These are phyloP conservation scores for Parotocinclus haroldoi DNA, from an alignment of 2,797 vertebrate genomes.

Conservation along the genomic window DNA sequence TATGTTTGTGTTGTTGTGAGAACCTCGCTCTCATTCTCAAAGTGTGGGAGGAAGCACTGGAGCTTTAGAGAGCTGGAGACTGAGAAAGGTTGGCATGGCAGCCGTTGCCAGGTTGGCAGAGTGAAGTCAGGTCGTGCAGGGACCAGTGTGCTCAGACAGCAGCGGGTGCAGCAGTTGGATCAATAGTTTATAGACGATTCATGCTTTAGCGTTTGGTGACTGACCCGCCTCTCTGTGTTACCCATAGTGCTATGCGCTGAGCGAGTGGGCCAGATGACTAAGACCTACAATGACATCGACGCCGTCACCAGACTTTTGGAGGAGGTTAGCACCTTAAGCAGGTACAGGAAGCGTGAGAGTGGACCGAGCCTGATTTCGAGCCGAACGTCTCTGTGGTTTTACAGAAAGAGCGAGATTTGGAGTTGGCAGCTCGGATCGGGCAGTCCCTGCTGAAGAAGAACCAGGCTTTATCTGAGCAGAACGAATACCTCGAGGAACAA, in stretches of 20 bases:
- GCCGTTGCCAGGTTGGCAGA: slow-evolving; percentile 25
- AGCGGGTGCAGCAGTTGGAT: no score
- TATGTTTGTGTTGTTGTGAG: no score
- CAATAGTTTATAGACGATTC: no score
- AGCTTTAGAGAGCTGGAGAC: slow-evolving; percentile 3
- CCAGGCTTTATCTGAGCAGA: slow-evolving; percentile 85
- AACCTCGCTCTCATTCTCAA: no score
- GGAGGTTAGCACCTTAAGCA: slow-evolving; percentile 74
- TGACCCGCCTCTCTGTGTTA: slow-evolving; percentile 5
- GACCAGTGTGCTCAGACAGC: slow-evolving; percentile 2
- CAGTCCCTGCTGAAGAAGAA: slow-evolving; percentile 96
- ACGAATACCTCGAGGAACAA: slow-evolving; percentile 90
- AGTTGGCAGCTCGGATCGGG: slow-evolving; percentile 92
- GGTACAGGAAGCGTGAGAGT: no score
- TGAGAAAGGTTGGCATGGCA: slow-evolving; percentile 32
- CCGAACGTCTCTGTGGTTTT: background rate
- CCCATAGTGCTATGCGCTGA: slow-evolving; percentile 92
- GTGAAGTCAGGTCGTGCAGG: slow-evolving; percentile 30
- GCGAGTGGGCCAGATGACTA: slow-evolving; percentile 99
- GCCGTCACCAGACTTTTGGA: slow-evolving; percentile 96
- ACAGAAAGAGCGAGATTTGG: slow-evolving; percentile 96
- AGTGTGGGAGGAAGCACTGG: no score
- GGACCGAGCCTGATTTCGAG: no score
- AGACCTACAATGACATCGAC: slow-evolving; percentile 98
- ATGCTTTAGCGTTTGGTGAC: background rate